Percentiles rank a stretch among this genome's conserved stretches.
Conservation (phyloP, 2,797 vertebrate genomes). For the Loris lydekkerianus region DNA sequence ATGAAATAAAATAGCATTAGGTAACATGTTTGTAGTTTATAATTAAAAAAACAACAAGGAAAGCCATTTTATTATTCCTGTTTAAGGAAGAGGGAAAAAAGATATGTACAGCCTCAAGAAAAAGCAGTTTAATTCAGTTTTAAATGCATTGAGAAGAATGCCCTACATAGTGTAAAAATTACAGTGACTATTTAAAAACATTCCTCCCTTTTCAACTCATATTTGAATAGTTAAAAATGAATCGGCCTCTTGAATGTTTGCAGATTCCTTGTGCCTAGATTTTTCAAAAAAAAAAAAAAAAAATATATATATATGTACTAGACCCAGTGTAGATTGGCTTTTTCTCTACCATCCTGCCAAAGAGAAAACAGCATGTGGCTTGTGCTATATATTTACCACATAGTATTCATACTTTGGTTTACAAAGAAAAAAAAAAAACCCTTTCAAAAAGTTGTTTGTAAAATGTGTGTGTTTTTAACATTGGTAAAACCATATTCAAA, state of each 20-base stretch:
- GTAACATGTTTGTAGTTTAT: conserved; percentile 16
- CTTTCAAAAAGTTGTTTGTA: conserved; percentile 67
- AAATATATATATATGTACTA: not conserved
- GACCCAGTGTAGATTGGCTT: conserved; percentile 25
- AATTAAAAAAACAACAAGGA: conserved; percentile 21
- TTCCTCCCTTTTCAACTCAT: not conserved
- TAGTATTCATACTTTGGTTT: conserved; percentile 79
- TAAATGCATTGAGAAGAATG: conserved; percentile 40
- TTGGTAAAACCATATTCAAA: conserved; percentile 31
- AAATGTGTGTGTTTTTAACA: not conserved
- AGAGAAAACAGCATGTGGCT: conserved; percentile 72
- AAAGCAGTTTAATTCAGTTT: conserved; percentile 20
- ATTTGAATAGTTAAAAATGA: conserved; percentile 54
- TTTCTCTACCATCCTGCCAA: conserved; percentile 36
- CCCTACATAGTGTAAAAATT: conserved; percentile 2
- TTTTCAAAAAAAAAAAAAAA: conserved; percentile 10
- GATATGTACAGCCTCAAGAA: not conserved
- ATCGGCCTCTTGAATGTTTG: conserved; percentile 21
- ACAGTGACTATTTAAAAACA: not conserved
- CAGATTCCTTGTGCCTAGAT: conserved; percentile 23
- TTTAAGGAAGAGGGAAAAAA: not conserved
- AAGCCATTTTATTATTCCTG: conserved; percentile 12
- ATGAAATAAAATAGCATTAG: conserved; percentile 19
- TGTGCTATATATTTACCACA: conserved; percentile 78
- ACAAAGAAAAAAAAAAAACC: conserved; percentile 41